Conservation (phyloP, 2,797 vertebrate genomes). For the Urophycis tenuis region DNA sequence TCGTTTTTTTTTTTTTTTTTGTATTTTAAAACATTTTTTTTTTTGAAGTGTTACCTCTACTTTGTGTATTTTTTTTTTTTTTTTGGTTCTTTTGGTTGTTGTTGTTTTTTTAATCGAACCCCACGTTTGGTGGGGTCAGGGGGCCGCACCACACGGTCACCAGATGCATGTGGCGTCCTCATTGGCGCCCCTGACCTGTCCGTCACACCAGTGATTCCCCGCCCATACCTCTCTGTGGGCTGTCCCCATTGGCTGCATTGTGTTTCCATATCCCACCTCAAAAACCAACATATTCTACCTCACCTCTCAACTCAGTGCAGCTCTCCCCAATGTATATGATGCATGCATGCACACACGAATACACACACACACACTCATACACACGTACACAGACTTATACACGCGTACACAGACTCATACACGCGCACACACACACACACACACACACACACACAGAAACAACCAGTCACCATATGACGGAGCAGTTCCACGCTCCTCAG, state of each 20-base stretch:
- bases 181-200: slow-evolving; percentile 1
- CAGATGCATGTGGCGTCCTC: slow-evolving; percentile 12
- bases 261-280: slow-evolving; percentile 36
- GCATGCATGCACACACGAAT: slow-evolving; percentile 11
- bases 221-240: slow-evolving; percentile 30
- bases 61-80: background rate
- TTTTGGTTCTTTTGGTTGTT: too few species aligned
- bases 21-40: background rate
- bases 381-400: background rate
- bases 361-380: slow-evolving; percentile 16
- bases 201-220: background rate
- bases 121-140: background rate
- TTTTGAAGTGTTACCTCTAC: slow-evolving; percentile 37
- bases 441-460: slow-evolving; percentile 1
- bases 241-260: slow-evolving; percentile 10
- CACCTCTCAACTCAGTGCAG: slow-evolving; percentile 56
- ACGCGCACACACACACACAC: slow-evolving; percentile 14
- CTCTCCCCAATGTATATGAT: slow-evolving; percentile 34
- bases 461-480: background rate
- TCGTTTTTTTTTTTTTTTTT: slow-evolving; percentile 17
- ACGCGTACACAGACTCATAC: background rate
- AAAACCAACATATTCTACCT: slow-evolving; percentile 66
- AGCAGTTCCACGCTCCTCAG: background rate
- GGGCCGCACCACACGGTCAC: slow-evolving; percentile 27
- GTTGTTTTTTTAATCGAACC: too few species aligned